Percentiles rank a stretch among this genome's conserved stretches.
Evolutionary conservation across 2,113 vertebrate genomes (phyloP).

Genomic region (Peucedramus taeniatus): DNA sequence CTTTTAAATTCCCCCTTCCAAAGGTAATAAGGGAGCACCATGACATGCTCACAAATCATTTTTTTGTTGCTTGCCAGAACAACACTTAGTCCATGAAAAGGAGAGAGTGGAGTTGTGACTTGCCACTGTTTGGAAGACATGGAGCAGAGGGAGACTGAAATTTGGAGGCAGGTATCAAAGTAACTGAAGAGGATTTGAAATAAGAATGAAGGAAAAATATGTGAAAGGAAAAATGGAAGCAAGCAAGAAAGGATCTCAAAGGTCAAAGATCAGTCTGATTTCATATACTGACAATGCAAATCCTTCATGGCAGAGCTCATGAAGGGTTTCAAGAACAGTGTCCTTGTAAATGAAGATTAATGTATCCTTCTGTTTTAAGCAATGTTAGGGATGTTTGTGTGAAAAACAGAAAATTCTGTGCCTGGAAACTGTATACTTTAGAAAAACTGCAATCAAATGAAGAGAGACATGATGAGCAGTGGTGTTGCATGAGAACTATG

Average conservation of each 20-base stretch:
- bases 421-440: neutral
- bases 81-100: neutral
- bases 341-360: neutral
- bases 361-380: neutral
- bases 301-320: neutral
- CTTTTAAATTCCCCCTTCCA: neutral
- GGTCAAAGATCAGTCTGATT: neutral
- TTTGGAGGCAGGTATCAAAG: neutral
- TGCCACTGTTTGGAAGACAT: neutral
- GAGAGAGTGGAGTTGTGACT: neutral
- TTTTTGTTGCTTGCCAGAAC: neutral
- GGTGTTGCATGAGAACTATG: neutral
- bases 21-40: neutral
- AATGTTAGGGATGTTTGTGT: neutral
- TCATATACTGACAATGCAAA: neutral
- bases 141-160: neutral
- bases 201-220: neutral
- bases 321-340: neutral
- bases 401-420: neutral
- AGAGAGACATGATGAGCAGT: neutral
- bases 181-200: neutral
- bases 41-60: neutral
- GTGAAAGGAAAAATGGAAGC: neutral
- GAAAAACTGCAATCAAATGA: neutral
- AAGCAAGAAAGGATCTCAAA: neutral